Evolutionary conservation across 2,888 invertebrate genomes (phyloP), one percentile per base, ranked within the genome.

Genomic region (Amorpha juglandis): DNA sequence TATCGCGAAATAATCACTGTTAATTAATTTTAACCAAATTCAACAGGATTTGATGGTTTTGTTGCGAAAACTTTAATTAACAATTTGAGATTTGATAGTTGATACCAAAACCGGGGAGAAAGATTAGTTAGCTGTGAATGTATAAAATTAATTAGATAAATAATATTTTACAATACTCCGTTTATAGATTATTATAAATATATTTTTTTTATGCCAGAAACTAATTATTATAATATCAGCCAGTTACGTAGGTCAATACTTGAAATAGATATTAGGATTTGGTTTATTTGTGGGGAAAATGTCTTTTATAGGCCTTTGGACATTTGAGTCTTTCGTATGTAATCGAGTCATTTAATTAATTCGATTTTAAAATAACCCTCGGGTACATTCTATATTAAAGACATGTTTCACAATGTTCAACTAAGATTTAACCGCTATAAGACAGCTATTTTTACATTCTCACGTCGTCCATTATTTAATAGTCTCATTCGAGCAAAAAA

Each of bases 311-410:
- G n/a, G 53, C 6, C 38, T 11, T 0, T 19, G 11, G 0, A 19
- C n/a, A 16, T 55, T n/a, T 42, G 1, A 19, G 50, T 38, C 38
- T 58, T 58, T 58, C 58, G 58, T 42, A 58, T 42, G 58, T 11
- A 19, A 42, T 58, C 12, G 58, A 58, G 16, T 12, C 12, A 38
- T 6, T 58, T 42, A 16, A 50, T 19, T 19, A 9, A 11, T 9
- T 16, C 4, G 4, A 3, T 27, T 27, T 3, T 27, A 27, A 27
- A 27, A 1, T 27, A 27, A 3, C 27, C 27, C 27, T 27, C 27
- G 27, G 27, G 27, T 27, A 3, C 4, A 27, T 27, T 1, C 2
- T 4, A 27, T 27, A 27, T 27, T 27, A 27, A 1, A 3, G 27
- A 1, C 27, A 1, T 27, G n/a, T n/a, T n/a, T n/a, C n/a, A n/a